A percentile compares a stretch with the other conserved stretches of the same genome.
phyloP scores from a whole-genome alignment of 2,888 invertebrate genomes.

The Plagiodera versicolora region DNA sequence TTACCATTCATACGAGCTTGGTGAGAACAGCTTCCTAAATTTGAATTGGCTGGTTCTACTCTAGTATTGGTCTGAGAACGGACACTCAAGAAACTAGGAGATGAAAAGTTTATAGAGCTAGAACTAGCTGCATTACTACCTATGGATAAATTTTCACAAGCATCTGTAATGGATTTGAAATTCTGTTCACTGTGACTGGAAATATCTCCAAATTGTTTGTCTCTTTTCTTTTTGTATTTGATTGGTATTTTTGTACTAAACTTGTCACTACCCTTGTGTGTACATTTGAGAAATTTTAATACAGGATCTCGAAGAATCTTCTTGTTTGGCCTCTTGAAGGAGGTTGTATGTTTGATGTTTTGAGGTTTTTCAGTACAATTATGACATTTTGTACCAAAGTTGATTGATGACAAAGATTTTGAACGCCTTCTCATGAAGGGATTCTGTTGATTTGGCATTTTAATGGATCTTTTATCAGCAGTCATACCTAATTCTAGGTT shows the following conservation, averaged over 20 bases:
- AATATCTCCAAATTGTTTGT: constrained; percentile 48
- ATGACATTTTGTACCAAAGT: constrained; percentile 46
- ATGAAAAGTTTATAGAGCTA: constrained; percentile 35
- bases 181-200: constrained; percentile 44
- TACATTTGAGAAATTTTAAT: constrained; percentile 56
- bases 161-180: constrained; percentile 52
- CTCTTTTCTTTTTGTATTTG: constrained; percentile 26
- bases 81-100: constrained; percentile 46
- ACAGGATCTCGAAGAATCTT: constrained; percentile 63
- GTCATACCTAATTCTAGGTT: constrained; percentile 49
- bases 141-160: constrained; percentile 52
- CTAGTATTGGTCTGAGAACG: constrained; percentile 34
- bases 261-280: constrained; percentile 32
- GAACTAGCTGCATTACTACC: constrained; percentile 35
- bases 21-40: constrained; percentile 69
- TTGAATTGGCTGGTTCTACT: constrained; percentile 30
- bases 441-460: constrained; percentile 33
- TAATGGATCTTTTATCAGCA: constrained; percentile 24
- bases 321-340: constrained; percentile 46
- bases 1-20: constrained; percentile 66
- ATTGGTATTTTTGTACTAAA: constrained; percentile 23
- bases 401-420: constrained; percentile 52
- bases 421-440: constrained; percentile 51
- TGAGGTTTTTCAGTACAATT: constrained; percentile 42
- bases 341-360: constrained; percentile 45